Evolutionary conservation across 2,888 invertebrate species (phyloP).

Genomic region (Stenotaenia linearis): DNA sequence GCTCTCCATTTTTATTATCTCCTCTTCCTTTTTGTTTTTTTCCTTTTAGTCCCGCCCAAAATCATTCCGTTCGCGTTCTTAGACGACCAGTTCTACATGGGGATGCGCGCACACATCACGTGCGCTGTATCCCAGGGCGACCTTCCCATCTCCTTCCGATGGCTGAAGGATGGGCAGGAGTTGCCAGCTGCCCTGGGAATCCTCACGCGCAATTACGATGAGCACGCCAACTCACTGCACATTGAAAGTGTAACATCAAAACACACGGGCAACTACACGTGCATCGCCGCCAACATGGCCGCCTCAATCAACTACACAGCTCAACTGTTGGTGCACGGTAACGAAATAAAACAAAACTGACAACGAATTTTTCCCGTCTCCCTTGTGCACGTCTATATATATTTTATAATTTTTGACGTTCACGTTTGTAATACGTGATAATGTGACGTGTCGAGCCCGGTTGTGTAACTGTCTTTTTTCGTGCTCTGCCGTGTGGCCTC

Average conservation of each 20-base stretch:
- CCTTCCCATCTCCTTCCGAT: constrained; percentile 34
- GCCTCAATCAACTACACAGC: constrained; percentile 40
- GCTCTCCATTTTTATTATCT: constrained; percentile 24
- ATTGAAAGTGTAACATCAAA: constrained; percentile 40
- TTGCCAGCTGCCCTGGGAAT: constrained; percentile 37
- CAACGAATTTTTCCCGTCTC: neutral
- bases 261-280: constrained; percentile 38
- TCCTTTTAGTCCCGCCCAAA: constrained; percentile 60
- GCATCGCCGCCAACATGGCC: constrained; percentile 36
- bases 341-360: neutral
- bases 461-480: constrained; percentile 24
- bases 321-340: constrained; percentile 41
- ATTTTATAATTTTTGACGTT: constrained; percentile 8
- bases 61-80: constrained; percentile 67
- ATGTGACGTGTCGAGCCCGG: constrained; percentile 17
- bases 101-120: constrained; percentile 39
- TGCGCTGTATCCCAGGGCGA: constrained; percentile 37
- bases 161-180: constrained; percentile 35
- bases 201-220: constrained; percentile 39
- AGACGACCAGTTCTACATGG: constrained; percentile 53
- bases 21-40: constrained; percentile 30
- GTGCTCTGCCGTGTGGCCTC: constrained; percentile 22
- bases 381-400: constrained; percentile 11
- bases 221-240: constrained; percentile 40
- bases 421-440: constrained; percentile 4